These are phyloP conservation scores for Aepyceros melampus DNA, from an alignment of 2,113 vertebrate genomes.

Conservation along the genomic window DNA sequence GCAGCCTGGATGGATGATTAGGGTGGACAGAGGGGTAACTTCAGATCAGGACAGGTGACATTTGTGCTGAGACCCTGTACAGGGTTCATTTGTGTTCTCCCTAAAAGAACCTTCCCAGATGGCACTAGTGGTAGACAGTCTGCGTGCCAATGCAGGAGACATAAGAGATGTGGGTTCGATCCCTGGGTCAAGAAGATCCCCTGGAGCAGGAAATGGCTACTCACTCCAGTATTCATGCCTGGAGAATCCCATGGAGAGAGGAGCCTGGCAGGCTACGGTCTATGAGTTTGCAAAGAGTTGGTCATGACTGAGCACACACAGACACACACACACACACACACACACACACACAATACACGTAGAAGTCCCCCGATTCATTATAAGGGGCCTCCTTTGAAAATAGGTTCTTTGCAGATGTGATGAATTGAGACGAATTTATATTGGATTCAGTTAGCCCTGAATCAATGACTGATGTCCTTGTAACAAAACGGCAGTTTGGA, in stretches of 20 bases:
- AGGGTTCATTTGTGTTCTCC: neutral
- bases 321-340: neutral
- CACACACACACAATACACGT: neutral
- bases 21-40: accelerated
- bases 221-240: neutral
- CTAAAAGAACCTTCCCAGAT: neutral
- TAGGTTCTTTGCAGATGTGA: neutral
- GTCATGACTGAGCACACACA: neutral
- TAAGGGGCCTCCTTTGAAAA: neutral
- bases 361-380: neutral
- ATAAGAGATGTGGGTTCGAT: neutral
- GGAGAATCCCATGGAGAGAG: neutral
- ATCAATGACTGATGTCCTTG: neutral
- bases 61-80: neutral
- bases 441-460: neutral
- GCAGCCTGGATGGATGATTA: accelerated
- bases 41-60: neutral
- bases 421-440: too few species aligned
- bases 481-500: neutral
- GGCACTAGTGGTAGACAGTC: neutral
- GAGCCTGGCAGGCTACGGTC: neutral
- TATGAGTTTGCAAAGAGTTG: neutral
- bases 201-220: neutral
- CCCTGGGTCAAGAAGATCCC: neutral
- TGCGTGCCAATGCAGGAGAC: neutral